phyloP scores from a whole-genome alignment of 2,113 vertebrate genomes.

The Scophthalmus maximus region DNA sequence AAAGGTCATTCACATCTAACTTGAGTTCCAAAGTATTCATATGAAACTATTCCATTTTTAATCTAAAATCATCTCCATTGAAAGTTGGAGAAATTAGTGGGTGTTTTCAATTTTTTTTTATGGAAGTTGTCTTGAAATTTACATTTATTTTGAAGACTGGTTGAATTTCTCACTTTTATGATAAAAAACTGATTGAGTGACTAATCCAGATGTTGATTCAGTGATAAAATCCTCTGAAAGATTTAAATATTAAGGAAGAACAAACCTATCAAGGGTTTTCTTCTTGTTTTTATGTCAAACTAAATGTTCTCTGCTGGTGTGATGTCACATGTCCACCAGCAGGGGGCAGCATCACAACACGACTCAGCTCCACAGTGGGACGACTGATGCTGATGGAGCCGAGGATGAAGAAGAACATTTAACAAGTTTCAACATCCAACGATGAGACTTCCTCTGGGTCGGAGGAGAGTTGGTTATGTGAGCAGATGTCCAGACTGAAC shows the following conservation, averaged over 20 bases:
- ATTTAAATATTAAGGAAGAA: neutral
- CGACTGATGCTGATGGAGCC: neutral
- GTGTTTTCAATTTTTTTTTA: too few relatives aligned
- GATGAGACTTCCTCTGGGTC: neutral
- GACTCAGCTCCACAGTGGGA: neutral
- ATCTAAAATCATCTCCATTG: too few relatives aligned
- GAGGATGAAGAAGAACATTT: conserved; percentile 2
- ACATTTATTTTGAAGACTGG: too few relatives aligned
- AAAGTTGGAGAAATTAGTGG: too few relatives aligned
- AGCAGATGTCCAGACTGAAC: conserved; percentile 51
- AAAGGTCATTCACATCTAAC: neutral
- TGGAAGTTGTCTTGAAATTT: too few relatives aligned
- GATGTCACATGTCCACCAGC: conserved; percentile 17
- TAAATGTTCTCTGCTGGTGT: conserved; percentile 13
- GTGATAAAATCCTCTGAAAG: neutral
- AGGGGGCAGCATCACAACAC: conserved; percentile 46
- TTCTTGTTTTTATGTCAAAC: too few relatives aligned
- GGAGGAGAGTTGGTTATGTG: neutral
- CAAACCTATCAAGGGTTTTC: too few relatives aligned
- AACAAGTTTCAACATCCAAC: neutral
- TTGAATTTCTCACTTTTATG: too few relatives aligned
- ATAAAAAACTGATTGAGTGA: too few relatives aligned
- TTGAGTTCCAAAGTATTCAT: too few relatives aligned
- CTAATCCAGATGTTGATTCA: too few relatives aligned
- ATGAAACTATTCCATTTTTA: too few relatives aligned